A percentile compares a stretch with the other conserved stretches of the same genome.
phyloP scores from a whole-genome alignment of 2,888 invertebrate genomes.

The Ceraclea dissimilis region DNA sequence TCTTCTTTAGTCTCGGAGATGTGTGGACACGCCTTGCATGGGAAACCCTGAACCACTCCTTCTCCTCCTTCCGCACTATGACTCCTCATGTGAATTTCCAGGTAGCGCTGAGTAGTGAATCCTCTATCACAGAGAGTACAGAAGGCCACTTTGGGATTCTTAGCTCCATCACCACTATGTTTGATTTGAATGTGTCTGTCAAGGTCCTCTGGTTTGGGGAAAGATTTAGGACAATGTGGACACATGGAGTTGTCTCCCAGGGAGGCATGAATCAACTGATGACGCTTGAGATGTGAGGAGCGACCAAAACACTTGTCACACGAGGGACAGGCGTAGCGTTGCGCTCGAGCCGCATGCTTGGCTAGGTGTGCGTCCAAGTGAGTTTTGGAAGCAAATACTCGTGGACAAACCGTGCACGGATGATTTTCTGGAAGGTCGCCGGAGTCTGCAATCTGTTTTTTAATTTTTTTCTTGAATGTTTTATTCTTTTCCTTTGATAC shows the following conservation, averaged over 20 bases:
- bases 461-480: not conserved
- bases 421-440: not conserved
- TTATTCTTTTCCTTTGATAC: not conserved
- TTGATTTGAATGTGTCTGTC: not conserved
- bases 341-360: constrained; percentile 21
- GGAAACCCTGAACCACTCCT: constrained; percentile 31
- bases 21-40: constrained; percentile 36
- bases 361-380: constrained; percentile 8
- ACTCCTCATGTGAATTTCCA: constrained; percentile 36
- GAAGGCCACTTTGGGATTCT: constrained; percentile 34
- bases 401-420: constrained; percentile 1
- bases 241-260: constrained; percentile 3
- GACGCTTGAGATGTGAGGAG: constrained; percentile 34
- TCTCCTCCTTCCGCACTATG: constrained; percentile 30
- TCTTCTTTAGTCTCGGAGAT: constrained; percentile 38
- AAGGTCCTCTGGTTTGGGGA: not conserved
- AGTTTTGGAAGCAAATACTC: not conserved
- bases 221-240: not conserved
- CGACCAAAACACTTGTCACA: constrained; percentile 35
- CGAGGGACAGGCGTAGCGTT: constrained; percentile 33
- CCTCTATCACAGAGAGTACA: constrained; percentile 35
- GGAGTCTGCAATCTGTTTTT: not conserved
- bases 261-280: constrained; percentile 31
- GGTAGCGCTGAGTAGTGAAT: constrained; percentile 38
- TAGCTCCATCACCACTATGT: not conserved